These are phyloP conservation scores for Tapirus indicus DNA, from an alignment of 2,797 vertebrate species.

Conservation along the genomic window DNA sequence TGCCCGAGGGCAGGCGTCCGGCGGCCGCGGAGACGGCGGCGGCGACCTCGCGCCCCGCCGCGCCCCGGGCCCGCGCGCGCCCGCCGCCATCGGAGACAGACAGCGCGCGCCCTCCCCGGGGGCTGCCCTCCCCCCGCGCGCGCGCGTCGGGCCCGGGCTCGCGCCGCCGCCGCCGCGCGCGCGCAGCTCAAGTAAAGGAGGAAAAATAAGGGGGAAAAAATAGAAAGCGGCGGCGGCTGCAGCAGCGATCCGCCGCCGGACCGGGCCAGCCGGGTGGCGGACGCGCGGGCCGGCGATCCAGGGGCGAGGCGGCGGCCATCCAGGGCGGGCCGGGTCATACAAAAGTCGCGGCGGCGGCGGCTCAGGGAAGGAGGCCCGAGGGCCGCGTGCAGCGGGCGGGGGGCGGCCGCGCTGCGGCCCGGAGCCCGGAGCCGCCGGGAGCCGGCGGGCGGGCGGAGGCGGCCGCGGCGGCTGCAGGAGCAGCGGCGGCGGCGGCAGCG, in stretches of 20 bases:
- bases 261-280: constrained; percentile 61
- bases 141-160: constrained; percentile 74
- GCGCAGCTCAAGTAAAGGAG: constrained; percentile 82
- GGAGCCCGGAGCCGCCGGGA: constrained; percentile 64
- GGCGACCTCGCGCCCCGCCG: not conserved
- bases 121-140: constrained; percentile 54
- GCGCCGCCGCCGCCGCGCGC: constrained; percentile 82
- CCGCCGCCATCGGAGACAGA: constrained; percentile 35
- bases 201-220: constrained; percentile 76
- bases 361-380: constrained; percentile 63
- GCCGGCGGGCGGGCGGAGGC: constrained; percentile 76
- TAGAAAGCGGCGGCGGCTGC: constrained; percentile 77
- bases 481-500: constrained; percentile 64
- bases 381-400: constrained; percentile 70
- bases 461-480: constrained; percentile 58
- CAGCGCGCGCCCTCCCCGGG: constrained; percentile 74
- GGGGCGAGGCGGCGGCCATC: constrained; percentile 34
- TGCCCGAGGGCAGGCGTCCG: not conserved
- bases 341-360: constrained; percentile 72
- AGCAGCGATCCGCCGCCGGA: constrained; percentile 63
- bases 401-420: constrained; percentile 54
- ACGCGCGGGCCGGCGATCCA: constrained; percentile 9
- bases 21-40: not conserved
- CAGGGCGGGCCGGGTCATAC: constrained; percentile 55
- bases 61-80: constrained; percentile 47